These are phyloP conservation scores for Thaleichthys pacificus DNA, from an alignment of 2,797 vertebrate species.

Conservation along the genomic window DNA sequence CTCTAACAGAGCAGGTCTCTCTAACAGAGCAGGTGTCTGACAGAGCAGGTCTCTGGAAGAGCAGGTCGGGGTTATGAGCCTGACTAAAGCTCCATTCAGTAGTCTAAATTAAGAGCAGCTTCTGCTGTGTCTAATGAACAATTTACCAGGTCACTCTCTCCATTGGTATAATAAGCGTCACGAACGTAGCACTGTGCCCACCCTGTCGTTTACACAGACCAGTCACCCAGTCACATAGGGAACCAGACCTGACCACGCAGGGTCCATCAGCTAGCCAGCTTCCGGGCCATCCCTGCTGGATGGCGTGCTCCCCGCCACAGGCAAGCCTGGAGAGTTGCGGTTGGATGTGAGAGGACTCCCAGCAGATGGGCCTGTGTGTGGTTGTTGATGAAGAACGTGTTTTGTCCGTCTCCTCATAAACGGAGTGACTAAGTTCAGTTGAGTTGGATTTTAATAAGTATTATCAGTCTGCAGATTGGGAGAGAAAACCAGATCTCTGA, in stretches of 20 bases:
- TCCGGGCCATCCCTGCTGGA: no score
- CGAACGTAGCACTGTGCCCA: conserved; percentile 34
- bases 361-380: neutral
- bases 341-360: neutral
- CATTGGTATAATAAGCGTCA: conserved; percentile 62
- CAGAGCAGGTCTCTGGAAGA: neutral
- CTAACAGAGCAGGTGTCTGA: no score
- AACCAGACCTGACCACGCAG: no score
- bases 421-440: no score
- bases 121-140: conserved; percentile 80
- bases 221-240: neutral
- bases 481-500: no score
- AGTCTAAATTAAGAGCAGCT: conserved; percentile 78
- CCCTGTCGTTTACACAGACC: conserved; percentile 24
- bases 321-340: neutral
- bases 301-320: no score
- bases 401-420: no score
- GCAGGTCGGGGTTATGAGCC: conserved; percentile 67
- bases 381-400: neutral
- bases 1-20: conserved; percentile 30
- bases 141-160: conserved; percentile 78
- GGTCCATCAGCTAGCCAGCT: no score
- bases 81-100: conserved; percentile 66
- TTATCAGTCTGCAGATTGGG: no score
- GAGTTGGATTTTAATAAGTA: no score